These are phyloP conservation scores for Hipposideros armiger DNA, from an alignment of 2,113 vertebrate genomes.

Conservation along the genomic window DNA sequence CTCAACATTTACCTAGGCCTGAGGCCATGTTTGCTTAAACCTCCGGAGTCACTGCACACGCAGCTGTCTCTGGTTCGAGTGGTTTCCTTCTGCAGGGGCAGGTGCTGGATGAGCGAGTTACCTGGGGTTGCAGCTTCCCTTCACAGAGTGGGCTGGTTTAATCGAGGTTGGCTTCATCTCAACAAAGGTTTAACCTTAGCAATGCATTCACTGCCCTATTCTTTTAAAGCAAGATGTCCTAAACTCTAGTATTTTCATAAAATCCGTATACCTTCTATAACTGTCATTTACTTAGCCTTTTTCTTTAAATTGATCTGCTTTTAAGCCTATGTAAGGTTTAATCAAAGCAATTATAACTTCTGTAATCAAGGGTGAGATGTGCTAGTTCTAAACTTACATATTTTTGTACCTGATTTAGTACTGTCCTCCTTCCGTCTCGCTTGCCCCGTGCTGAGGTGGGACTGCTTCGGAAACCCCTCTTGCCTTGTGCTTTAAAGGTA, in stretches of 20 bases:
- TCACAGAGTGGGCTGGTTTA: fast-evolving
- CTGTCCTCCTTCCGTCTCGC: background rate
- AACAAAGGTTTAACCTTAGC: background rate
- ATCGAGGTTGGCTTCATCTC: background rate
- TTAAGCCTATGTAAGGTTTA: background rate
- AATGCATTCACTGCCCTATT: fast-evolving
- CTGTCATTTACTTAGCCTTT: background rate
- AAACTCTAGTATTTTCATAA: no score
- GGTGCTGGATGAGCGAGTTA: background rate
- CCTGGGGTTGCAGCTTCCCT: background rate
- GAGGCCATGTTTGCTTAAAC: slow-evolving; percentile 42
- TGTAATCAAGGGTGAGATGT: background rate
- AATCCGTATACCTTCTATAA: background rate
- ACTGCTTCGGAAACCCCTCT: fast-evolving
- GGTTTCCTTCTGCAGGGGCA: background rate
- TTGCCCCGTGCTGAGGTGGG: background rate
- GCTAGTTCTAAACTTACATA: background rate
- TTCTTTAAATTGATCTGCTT: background rate
- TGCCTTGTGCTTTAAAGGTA: background rate
- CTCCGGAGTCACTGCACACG: background rate
- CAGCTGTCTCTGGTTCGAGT: fast-evolving
- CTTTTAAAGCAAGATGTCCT: background rate
- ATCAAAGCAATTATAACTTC: background rate
- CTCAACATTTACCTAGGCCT: slow-evolving; percentile 46
- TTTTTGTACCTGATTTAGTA: background rate